phyloP scores from a whole-genome alignment of 2,797 vertebrate species.

The Falco concolor region DNA sequence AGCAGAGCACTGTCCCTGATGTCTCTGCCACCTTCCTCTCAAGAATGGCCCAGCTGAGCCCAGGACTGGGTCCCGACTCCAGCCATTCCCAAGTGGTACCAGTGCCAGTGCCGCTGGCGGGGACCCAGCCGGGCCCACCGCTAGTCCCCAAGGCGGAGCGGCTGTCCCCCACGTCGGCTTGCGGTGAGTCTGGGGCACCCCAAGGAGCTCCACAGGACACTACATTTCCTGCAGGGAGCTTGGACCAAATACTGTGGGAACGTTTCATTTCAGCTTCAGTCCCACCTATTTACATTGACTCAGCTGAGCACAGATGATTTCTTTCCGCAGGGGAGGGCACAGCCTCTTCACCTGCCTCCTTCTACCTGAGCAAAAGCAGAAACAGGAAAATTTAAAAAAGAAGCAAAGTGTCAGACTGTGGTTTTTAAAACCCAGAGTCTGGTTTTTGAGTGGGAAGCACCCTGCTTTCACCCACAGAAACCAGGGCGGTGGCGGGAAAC shows the following conservation, averaged over 20 bases:
- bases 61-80: slow-evolving; percentile 29
- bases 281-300: not conserved
- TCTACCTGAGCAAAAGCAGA: not conserved
- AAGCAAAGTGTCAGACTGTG: not conserved
- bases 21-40: slow-evolving; percentile 1
- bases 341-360: not conserved
- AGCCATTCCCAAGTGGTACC: slow-evolving; percentile 1
- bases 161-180: slow-evolving; percentile 82
- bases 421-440: slow-evolving; percentile 2
- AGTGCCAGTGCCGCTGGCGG: rapidly evolving
- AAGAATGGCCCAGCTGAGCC: slow-evolving; percentile 11
- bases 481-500: not conserved
- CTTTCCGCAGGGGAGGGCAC: rapidly evolving
- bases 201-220: not conserved
- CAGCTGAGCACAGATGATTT: not conserved
- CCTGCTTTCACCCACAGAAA: not conserved
- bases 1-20: not conserved
- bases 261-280: not conserved
- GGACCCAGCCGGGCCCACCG: slow-evolving; percentile 44
- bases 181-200: slow-evolving; percentile 67
- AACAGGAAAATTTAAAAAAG: not conserved
- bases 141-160: slow-evolving; percentile 87
- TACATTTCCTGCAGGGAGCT: not conserved
- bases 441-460: not conserved
- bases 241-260: not conserved